Conservation (phyloP, 1,140 invertebrate genomes). For the Bombus sibiricus region DNA sequence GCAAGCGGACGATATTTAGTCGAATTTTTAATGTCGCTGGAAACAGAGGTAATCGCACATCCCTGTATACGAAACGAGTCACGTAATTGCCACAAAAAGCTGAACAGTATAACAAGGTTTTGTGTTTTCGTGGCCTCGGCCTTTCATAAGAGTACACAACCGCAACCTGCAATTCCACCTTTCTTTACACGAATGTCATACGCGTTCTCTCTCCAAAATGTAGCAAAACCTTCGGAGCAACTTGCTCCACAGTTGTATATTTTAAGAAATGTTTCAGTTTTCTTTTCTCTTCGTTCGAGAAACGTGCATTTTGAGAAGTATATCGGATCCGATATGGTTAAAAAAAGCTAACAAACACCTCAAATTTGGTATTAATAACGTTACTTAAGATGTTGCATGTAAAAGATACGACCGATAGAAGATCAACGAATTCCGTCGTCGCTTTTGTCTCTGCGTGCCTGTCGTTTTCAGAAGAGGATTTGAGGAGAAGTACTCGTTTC, state of each 20-base stretch:
- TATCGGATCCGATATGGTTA: no score
- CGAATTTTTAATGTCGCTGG: slow-evolving; percentile 12
- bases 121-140: background rate
- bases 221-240: no score
- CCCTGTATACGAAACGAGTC: background rate
- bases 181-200: background rate
- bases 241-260: no score
- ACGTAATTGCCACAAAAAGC: background rate
- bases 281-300: no score
- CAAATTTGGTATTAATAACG: no score
- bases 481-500: background rate
- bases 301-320: no score
- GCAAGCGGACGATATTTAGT: background rate
- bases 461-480: background rate
- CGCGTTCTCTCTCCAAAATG: background rate
- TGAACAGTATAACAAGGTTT: background rate
- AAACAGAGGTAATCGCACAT: background rate
- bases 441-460: no score
- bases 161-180: background rate
- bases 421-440: no score
- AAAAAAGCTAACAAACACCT: no score
- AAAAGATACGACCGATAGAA: no score
- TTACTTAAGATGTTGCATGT: no score
- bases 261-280: no score
- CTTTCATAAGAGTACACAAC: background rate